These are phyloP conservation scores for Pyralis farinalis DNA, from an alignment of 2,888 invertebrate genomes.

Conservation along the genomic window DNA sequence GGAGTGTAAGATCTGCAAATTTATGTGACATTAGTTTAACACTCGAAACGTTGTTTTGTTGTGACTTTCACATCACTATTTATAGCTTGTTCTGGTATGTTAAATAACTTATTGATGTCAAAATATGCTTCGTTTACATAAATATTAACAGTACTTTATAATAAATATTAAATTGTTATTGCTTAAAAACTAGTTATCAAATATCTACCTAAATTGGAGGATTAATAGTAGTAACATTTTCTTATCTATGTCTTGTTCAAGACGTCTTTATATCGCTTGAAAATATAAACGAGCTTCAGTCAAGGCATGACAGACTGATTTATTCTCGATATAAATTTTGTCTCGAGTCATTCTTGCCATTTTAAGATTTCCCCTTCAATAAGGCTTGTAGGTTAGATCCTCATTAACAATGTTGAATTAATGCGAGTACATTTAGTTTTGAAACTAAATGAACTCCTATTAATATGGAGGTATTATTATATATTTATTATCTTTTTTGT, in stretches of 20 bases:
- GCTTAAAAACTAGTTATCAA: not conserved
- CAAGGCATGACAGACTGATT: not conserved
- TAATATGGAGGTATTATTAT: too few relatives aligned
- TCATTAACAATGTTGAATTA: too few relatives aligned
- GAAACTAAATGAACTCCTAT: too few relatives aligned
- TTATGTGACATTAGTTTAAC: conserved; percentile 48
- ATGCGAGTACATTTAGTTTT: too few relatives aligned
- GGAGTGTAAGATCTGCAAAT: conserved; percentile 39
- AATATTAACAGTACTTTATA: not conserved
- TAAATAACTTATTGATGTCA: conserved; percentile 22
- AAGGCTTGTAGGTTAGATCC: too few relatives aligned
- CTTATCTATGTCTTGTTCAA: not conserved
- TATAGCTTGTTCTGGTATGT: conserved; percentile 27
- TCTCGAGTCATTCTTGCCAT: not conserved
- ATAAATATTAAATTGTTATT: too few relatives aligned
- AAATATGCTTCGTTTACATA: conserved; percentile 10
- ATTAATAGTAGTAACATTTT: not conserved
- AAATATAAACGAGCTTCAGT: not conserved
- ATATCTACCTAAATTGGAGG: not conserved
- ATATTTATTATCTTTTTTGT: too few relatives aligned
- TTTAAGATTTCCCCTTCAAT: not conserved
- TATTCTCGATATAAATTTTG: not conserved
- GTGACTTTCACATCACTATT: conserved; percentile 39
- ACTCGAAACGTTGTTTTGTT: conserved; percentile 45
- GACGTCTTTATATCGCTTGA: not conserved